phyloP scores from a whole-genome alignment of 2,797 vertebrate species.

The Hozukius guyotensis region DNA sequence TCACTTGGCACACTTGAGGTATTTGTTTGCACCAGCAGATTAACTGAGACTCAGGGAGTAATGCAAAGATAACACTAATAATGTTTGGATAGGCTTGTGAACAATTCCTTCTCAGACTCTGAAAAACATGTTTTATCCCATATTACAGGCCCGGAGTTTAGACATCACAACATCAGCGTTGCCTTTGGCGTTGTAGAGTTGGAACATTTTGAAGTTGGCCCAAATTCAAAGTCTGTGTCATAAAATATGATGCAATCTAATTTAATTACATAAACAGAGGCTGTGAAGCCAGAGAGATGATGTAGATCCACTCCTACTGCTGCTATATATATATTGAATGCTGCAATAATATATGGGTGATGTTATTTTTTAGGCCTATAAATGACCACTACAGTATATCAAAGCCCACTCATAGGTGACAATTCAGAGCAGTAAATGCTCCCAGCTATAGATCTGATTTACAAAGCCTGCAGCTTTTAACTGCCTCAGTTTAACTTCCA shows the following conservation, averaged over 20 bases:
- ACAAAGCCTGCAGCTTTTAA: constrained; percentile 25
- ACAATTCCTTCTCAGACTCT: constrained; percentile 29
- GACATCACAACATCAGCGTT: background rate
- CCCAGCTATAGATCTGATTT: constrained; percentile 48
- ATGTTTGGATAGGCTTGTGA: constrained; percentile 31
- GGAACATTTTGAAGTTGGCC: background rate
- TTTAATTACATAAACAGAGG: background rate
- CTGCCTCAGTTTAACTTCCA: background rate
- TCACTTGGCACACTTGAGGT: background rate
- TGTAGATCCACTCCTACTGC: background rate
- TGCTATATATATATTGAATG: background rate
- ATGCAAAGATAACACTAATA: constrained; percentile 27
- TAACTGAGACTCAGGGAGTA: constrained; percentile 18
- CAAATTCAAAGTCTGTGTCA: background rate
- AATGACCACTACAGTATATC: constrained; percentile 22
- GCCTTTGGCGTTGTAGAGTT: background rate
- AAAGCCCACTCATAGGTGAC: constrained; percentile 29
- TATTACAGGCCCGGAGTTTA: background rate
- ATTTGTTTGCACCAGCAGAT: constrained; percentile 34
- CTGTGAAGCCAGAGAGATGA: background rate
- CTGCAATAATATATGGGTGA: background rate
- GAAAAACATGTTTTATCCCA: constrained; percentile 16
- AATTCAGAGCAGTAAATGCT: constrained; percentile 26
- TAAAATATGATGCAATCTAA: background rate
- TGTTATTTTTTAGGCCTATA: background rate